These are phyloP conservation scores for Mythimna lalbum DNA, from an alignment of 2,888 invertebrate genomes.

Conservation along the genomic window DNA sequence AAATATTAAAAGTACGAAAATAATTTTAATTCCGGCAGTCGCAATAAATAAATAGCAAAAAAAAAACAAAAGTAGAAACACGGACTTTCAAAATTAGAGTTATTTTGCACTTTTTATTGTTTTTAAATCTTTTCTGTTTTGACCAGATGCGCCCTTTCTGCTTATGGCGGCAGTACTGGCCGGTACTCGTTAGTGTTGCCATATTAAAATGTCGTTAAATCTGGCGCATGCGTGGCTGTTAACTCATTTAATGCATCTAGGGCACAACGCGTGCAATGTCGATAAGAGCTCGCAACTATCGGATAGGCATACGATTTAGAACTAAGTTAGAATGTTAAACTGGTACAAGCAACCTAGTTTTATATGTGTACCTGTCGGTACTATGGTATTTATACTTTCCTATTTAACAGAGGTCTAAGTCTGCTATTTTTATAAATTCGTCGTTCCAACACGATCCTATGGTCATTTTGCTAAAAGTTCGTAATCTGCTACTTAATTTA, in stretches of 20 bases:
- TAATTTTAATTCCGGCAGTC: no score
- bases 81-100: no score
- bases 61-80: no score
- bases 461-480: no score
- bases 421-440: no score
- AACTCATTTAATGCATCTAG: conserved; percentile 53
- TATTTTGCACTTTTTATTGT: no score
- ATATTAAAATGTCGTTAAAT: conserved; percentile 60
- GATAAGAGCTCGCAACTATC: conserved; percentile 42
- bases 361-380: conserved; percentile 2
- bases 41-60: no score
- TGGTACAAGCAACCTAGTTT: background rate
- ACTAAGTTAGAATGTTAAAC: conserved; percentile 17
- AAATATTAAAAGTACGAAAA: no score
- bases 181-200: conserved; percentile 28
- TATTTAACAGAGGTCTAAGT: no score
- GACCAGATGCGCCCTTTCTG: background rate
- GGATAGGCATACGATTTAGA: conserved; percentile 19
- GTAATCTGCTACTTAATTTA: no score
- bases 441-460: no score
- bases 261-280: conserved; percentile 45
- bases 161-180: background rate
- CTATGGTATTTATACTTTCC: background rate
- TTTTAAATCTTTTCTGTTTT: background rate
- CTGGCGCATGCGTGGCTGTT: conserved; percentile 27